Evolutionary conservation across 2,797 vertebrate genomes (phyloP).

Genomic region (Cryptoblepharus egeriae): DNA sequence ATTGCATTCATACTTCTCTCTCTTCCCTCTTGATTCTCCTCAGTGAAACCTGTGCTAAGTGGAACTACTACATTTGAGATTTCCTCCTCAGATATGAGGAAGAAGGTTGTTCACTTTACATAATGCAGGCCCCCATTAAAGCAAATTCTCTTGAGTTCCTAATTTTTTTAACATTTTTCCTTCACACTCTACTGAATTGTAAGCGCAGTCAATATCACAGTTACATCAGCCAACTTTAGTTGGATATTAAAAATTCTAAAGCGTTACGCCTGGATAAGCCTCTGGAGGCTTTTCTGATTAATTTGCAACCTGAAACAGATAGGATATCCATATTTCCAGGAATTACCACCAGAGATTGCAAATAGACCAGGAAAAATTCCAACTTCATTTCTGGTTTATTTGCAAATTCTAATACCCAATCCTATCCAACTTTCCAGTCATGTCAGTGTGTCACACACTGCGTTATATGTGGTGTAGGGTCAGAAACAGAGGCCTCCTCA

Average conservation of each 20-base stretch:
- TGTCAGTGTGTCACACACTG: too few species aligned
- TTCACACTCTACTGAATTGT: accelerated
- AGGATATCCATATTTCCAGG: not conserved
- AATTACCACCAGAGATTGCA: too few species aligned
- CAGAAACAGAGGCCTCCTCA: too few species aligned
- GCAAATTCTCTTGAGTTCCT: slow-evolving; percentile 35
- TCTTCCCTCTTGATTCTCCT: not conserved
- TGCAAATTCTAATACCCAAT: too few species aligned
- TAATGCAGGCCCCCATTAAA: slow-evolving; percentile 14
- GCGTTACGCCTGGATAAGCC: not conserved
- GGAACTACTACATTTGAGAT: not conserved
- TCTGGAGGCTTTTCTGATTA: not conserved
- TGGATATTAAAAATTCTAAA: not conserved
- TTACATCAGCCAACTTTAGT: too few species aligned
- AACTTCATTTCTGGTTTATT: too few species aligned
- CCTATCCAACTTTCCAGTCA: too few species aligned
- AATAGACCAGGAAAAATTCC: too few species aligned
- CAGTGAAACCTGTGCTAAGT: not conserved
- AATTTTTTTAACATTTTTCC: slow-evolving; percentile 1
- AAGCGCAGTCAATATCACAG: accelerated
- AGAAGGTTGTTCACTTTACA: not conserved
- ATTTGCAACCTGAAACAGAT: not conserved
- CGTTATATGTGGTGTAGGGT: too few species aligned
- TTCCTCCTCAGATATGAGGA: not conserved
- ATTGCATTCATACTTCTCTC: slow-evolving; percentile 22